Conservation (phyloP, 2,888 invertebrate genomes). For the Drymonia ruficornis region DNA sequence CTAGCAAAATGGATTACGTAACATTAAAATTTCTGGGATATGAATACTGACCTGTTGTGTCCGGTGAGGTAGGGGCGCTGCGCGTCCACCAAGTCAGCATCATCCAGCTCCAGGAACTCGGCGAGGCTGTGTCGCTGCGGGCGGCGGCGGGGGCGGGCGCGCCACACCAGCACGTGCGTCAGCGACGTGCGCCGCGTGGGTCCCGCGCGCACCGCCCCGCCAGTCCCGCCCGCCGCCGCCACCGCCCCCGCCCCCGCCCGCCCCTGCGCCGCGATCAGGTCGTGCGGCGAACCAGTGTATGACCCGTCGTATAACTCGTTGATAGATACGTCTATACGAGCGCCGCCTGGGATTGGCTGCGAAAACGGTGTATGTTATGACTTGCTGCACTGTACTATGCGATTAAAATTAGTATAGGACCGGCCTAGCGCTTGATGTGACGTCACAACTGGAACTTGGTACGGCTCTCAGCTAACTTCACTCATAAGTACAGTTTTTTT, state of each 20-base stretch:
- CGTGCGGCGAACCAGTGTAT: slow-evolving; percentile 96
- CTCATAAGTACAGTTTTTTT: too few relatives aligned
- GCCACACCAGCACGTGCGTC: slow-evolving; percentile 91
- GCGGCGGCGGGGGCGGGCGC: slow-evolving; percentile 85
- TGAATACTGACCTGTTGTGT: slow-evolving; percentile 95
- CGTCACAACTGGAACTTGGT: too few relatives aligned
- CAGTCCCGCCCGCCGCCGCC: slow-evolving; percentile 62
- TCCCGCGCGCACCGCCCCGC: slow-evolving; percentile 87
- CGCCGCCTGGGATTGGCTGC: slow-evolving; percentile 90
- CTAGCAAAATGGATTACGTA: too few relatives aligned
- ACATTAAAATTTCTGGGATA: too few relatives aligned
- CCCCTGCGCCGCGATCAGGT: slow-evolving; percentile 91
- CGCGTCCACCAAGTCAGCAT: slow-evolving; percentile 90
- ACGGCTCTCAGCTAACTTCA: too few relatives aligned
- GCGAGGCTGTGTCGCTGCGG: slow-evolving; percentile 89
- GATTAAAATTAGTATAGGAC: too few relatives aligned
- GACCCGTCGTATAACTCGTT: slow-evolving; percentile 98
- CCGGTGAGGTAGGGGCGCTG: slow-evolving; percentile 96
- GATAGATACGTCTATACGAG: slow-evolving; percentile 97
- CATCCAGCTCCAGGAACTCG: slow-evolving; percentile 95
- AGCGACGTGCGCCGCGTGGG: slow-evolving; percentile 91
- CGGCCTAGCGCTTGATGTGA: too few relatives aligned
- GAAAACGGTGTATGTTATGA: neutral
- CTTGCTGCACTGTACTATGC: too few relatives aligned
- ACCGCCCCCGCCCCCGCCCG: slow-evolving; percentile 82